These are phyloP conservation scores for Drosophila meridionalis DNA, from an alignment of 2,888 invertebrate genomes.

Conservation along the genomic window DNA sequence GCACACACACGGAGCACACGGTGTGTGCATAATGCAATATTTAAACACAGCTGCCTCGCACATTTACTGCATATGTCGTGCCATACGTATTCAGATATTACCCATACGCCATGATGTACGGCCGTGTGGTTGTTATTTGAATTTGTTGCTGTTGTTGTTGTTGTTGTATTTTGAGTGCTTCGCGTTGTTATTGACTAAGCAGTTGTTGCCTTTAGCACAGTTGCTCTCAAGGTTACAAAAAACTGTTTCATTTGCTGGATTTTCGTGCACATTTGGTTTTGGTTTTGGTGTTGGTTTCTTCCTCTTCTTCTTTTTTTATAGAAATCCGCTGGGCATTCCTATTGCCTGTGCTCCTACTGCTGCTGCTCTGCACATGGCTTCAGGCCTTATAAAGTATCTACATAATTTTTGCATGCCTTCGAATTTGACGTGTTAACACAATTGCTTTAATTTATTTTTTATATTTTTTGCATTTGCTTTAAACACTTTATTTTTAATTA, in stretches of 20 bases:
- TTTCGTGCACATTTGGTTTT: constrained; percentile 33
- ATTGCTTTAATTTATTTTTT: constrained; percentile 2
- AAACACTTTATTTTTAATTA: constrained; percentile 22
- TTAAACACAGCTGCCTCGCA: constrained; percentile 51
- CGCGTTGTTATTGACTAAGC: constrained; percentile 18
- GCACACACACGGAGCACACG: constrained; percentile 9
- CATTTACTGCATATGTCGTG: constrained; percentile 64
- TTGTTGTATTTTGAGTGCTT: neutral
- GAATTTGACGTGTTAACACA: constrained; percentile 2
- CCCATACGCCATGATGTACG: constrained; percentile 71
- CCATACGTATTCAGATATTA: constrained; percentile 46
- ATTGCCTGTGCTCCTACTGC: constrained; percentile 13
- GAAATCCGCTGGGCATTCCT: constrained; percentile 27
- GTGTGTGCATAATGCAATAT: constrained; percentile 38
- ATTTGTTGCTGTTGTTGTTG: neutral
- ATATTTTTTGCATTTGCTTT: constrained; percentile 1
- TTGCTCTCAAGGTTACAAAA: constrained; percentile 66
- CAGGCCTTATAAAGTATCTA: constrained; percentile 51
- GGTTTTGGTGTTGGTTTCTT: neutral
- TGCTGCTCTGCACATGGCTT: constrained; percentile 56
- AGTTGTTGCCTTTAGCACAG: constrained; percentile 12
- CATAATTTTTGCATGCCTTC: constrained; percentile 29
- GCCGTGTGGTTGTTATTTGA: constrained; percentile 22
- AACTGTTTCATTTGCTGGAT: constrained; percentile 38
- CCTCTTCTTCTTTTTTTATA: constrained; percentile 1